Evolutionary conservation across 2,113 vertebrate genomes (phyloP).

Genomic region (Centrocercus urophasianus): DNA sequence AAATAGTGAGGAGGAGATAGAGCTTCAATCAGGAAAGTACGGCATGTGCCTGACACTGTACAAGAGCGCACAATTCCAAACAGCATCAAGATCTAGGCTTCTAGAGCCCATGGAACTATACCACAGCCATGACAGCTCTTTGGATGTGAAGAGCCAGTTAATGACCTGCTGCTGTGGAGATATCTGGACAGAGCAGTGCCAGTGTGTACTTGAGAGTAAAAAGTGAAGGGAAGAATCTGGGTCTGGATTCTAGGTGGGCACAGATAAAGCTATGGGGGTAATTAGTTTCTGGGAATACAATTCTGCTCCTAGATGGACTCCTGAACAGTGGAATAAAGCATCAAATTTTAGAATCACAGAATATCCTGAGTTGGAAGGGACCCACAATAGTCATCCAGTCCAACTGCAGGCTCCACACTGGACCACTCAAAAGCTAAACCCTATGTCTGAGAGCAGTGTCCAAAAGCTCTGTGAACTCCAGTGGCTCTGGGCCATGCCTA

Average conservation of each 20-base stretch:
- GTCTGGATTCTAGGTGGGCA: accelerated
- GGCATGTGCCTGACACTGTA: background rate
- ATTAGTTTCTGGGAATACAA: background rate
- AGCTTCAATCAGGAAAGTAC: background rate
- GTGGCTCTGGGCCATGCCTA: background rate
- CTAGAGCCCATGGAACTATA: background rate
- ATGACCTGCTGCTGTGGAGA: accelerated
- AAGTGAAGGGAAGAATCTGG: background rate
- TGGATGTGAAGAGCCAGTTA: background rate
- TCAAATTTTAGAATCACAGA: background rate
- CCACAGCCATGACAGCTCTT: background rate
- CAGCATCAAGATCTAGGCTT: background rate
- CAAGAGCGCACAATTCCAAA: background rate
- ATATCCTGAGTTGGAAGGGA: background rate
- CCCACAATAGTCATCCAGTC: background rate
- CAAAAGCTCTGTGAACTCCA: background rate
- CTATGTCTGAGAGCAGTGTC: too few species aligned
- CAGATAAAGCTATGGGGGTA: background rate
- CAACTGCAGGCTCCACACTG: background rate
- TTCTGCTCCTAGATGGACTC: background rate
- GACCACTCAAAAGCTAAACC: background rate
- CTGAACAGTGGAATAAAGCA: background rate
- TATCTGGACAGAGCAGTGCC: background rate
- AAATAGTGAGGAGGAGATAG: background rate
- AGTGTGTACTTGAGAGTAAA: accelerated